phyloP scores from a whole-genome alignment of 2,888 invertebrate species.

The Bombylius discolor region DNA sequence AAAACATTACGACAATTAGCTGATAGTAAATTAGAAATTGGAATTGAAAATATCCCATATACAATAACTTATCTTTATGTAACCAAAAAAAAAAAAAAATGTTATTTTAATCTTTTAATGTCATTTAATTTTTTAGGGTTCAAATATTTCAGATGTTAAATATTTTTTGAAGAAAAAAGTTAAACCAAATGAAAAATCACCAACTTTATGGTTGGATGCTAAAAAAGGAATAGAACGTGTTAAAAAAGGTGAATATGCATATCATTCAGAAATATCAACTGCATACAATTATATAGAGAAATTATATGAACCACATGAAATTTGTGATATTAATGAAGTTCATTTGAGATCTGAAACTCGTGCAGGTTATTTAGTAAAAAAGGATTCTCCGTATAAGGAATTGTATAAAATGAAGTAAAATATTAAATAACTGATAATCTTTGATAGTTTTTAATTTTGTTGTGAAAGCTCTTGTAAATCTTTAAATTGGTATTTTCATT shows the following conservation, averaged over 20 bases:
- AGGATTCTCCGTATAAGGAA: constrained; percentile 28
- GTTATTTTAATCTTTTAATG: too few species aligned
- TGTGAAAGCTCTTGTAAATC: too few species aligned
- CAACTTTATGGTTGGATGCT: constrained; percentile 20
- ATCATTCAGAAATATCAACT: constrained; percentile 24
- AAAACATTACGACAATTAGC: constrained; percentile 40
- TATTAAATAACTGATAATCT: too few species aligned
- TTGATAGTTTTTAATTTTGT: too few species aligned
- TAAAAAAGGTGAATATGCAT: constrained; percentile 27
- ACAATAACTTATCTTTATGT: constrained; percentile 25
- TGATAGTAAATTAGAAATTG: constrained; percentile 42
- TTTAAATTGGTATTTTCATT: too few species aligned
- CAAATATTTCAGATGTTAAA: constrained; percentile 20
- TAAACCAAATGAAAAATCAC: not conserved
- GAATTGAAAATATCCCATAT: constrained; percentile 38
- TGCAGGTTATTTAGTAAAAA: constrained; percentile 20
- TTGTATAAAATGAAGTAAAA: constrained; percentile 21
- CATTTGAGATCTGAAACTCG: constrained; percentile 21
- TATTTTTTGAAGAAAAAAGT: constrained; percentile 14
- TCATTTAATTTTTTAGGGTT: constrained; percentile 13
- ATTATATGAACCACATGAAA: constrained; percentile 27
- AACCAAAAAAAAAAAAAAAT: constrained; percentile 5
- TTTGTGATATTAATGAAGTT: constrained; percentile 33
- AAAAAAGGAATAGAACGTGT: constrained; percentile 24
- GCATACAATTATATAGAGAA: constrained; percentile 24